Percentiles rank a stretch among this genome's conserved stretches.
These are phyloP conservation scores for Tiliqua scincoides DNA, from an alignment of 2,113 vertebrate genomes.

Conservation along the genomic window DNA sequence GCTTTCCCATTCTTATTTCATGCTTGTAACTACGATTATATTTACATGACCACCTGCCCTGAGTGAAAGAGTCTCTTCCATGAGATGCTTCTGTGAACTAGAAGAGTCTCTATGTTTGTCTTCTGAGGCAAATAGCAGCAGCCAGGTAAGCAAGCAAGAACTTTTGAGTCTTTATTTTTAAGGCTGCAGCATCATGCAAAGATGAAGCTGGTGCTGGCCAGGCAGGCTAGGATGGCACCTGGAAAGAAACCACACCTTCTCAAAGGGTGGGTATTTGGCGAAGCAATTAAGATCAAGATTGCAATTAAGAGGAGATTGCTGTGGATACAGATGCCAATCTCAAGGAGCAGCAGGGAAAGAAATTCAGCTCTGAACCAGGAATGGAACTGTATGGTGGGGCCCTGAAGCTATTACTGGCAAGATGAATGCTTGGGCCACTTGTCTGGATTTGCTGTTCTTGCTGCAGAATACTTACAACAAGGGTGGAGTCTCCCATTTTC, in stretches of 20 bases:
- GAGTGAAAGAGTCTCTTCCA: no score
- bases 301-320: background rate
- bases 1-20: no score
- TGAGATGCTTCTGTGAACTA: background rate
- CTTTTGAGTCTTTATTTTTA: background rate
- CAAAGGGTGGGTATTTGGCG: background rate
- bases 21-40: background rate
- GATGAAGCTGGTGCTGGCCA: background rate
- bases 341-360: background rate
- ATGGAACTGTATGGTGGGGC: background rate
- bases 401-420: background rate
- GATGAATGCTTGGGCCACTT: background rate
- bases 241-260: background rate
- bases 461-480: background rate
- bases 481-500: background rate
- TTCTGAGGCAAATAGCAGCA: background rate
- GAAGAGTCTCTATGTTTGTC: background rate
- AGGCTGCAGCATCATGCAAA: background rate
- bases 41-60: no score
- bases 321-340: background rate
- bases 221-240: no score
- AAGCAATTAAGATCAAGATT: background rate
- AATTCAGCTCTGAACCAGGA: background rate
- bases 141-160: background rate
- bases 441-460: background rate